A percentile compares a stretch with the other conserved stretches of the same genome.
Conservation (phyloP, 2,888 invertebrate species). For the Dicroscelio sp. region DNA sequence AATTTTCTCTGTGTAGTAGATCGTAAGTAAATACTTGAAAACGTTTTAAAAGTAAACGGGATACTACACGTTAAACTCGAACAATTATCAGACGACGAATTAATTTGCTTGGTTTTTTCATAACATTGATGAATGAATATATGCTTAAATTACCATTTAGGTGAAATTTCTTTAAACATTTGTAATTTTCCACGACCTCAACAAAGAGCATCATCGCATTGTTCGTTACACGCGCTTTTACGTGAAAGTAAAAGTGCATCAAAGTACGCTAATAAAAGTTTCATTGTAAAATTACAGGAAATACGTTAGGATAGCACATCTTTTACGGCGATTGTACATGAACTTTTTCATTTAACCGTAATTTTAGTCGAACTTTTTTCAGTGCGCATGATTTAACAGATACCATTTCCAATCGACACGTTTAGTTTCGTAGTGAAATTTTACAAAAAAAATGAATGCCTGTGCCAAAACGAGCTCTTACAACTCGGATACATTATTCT, state of each 20-base stretch:
- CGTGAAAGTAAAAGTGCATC: constrained; percentile 34
- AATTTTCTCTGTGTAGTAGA: constrained; percentile 22
- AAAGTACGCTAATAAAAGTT: constrained; percentile 52
- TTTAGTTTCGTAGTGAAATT: constrained; percentile 20
- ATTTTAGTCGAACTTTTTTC: constrained; percentile 22
- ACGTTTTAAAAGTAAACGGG: constrained; percentile 6
- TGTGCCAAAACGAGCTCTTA: constrained; percentile 11
- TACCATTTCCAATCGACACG: constrained; percentile 21
- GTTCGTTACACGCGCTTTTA: constrained; percentile 17
- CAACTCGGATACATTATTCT: neutral
- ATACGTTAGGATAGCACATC: constrained; percentile 33
- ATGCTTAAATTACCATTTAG: no score
- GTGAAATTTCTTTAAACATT: no score
- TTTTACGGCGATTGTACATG: constrained; percentile 18
- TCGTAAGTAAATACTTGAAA: constrained; percentile 30
- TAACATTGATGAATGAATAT: constrained; percentile 32
- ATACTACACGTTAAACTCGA: neutral
- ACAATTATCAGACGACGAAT: neutral
- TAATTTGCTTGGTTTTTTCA: neutral
- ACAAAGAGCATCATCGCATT: neutral
- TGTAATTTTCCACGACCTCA: constrained; percentile 20
- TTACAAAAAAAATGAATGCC: constrained; percentile 12
- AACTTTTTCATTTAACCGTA: constrained; percentile 36
- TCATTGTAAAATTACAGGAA: constrained; percentile 55
- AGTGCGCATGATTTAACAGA: neutral